Evolutionary conservation across 2,113 vertebrate species (phyloP), one percentile per base, ranked within the genome.

Genomic region (Nerophis lumbriciformis): DNA sequence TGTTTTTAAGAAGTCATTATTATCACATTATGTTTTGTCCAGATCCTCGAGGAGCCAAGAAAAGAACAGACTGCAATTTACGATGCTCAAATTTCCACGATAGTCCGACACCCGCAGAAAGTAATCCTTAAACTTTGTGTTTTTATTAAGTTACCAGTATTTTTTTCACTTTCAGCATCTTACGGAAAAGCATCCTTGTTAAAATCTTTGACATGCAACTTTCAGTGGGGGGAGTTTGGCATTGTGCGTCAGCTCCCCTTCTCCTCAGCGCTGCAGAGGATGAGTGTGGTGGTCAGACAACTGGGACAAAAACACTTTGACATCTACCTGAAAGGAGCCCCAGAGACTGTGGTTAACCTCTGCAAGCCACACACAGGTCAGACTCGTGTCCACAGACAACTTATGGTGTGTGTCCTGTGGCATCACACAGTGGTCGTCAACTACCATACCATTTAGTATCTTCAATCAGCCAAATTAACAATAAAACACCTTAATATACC

Each of bases 161-260:
- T 49, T 16, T 45, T 11, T 7, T 48, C 38, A 28, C 59, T 48
- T 48, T 93, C 92, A 81, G 93, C 93, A 72, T 83, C 94, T 78
- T 84, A 91, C 48, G 93, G 97, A 79, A 94, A 92, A 91, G 56
- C 0, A 8, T 1, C 0, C 7, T 45, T 48, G 8, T 1, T 9
- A 58, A 35, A 19, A 9, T 12, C 5, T 19, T 15, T 51, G 13
- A 8, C 14, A 15, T 36, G 11, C 8, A 11, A 28, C 19, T 67
- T 38, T 59, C 85, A 99, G 96, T 78, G 87, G 59, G 93, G 92
- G 53, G 95, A 98, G 82, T 94, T 99, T 2, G 97, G 97, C 50
- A 96, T 98, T 0, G 92, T 98, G 60, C 93, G 93, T 10, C 95
- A 98, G 91, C 97, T 98, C 69, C 95, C 95, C 0, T 98, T 98